Evolutionary conservation across 35 echinoderm and acorn worm genomes (phyloP).

Genomic region (Anneissia japonica): DNA sequence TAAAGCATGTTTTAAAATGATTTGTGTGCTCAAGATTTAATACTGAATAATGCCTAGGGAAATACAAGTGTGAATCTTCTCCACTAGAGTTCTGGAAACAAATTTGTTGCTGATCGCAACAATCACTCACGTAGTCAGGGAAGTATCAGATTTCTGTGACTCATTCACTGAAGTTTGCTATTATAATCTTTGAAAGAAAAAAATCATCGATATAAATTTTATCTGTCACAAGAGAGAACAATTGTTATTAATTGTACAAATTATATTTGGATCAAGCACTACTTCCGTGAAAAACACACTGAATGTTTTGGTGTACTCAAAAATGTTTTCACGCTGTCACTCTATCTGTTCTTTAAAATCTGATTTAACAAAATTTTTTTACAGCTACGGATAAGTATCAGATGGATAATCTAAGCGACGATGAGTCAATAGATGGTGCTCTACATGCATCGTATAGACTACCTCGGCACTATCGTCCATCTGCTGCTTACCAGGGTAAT

Average conservation of each 20-base stretch:
- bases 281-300: too few species aligned
- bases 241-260: neutral
- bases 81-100: neutral
- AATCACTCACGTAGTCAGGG: neutral
- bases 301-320: neutral
- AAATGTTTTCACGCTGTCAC: neutral
- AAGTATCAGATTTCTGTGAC: neutral
- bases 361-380: too few species aligned
- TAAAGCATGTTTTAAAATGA: too few species aligned
- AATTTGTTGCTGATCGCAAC: neutral
- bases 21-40: neutral
- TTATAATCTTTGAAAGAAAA: neutral
- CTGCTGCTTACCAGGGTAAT: neutral
- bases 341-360: neutral
- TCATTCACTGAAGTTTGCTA: neutral
- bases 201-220: neutral
- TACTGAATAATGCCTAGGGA: neutral
- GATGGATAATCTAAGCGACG: constrained; percentile 73
- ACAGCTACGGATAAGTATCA: constrained; percentile 84
- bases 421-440: constrained; percentile 63
- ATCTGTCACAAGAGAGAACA: neutral
- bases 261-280: too few species aligned
- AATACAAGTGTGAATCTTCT: neutral
- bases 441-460: constrained; percentile 2
- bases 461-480: neutral